Evolutionary conservation across 2,113 vertebrate species (phyloP).

Genomic region (Glareola pratincola): DNA sequence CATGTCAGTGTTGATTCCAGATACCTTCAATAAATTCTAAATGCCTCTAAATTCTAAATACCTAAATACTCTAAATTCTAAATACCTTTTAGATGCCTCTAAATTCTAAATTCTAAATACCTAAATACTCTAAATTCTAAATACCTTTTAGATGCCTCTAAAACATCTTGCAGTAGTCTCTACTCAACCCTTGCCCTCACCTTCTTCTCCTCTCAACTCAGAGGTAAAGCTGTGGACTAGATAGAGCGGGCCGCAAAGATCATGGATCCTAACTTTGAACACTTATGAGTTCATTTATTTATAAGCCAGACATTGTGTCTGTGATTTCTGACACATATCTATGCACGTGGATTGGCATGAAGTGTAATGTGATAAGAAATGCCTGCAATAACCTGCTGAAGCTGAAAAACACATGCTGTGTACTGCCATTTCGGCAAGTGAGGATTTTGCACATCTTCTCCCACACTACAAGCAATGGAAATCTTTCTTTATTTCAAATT

Average conservation of each 20-base stretch:
- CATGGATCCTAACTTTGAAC: background rate
- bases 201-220: background rate
- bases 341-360: background rate
- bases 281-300: slow-evolving; percentile 33
- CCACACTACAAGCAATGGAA: background rate
- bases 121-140: no score
- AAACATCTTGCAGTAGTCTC: background rate
- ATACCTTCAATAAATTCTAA: slow-evolving; percentile 7
- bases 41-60: no score
- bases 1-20: background rate
- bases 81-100: background rate
- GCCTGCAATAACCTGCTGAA: background rate
- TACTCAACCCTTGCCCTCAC: background rate
- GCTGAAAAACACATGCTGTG: slow-evolving; percentile 9
- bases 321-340: background rate
- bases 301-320: background rate
- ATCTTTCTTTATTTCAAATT: slow-evolving; percentile 28
- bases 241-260: background rate
- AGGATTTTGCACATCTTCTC: background rate
- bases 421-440: background rate
- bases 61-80: no score
- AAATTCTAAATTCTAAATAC: no score
- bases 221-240: background rate
- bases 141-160: background rate
- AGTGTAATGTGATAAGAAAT: slow-evolving; percentile 12